Conservation (phyloP, 2,797 vertebrate genomes). For the Anguilla megastoma region DNA sequence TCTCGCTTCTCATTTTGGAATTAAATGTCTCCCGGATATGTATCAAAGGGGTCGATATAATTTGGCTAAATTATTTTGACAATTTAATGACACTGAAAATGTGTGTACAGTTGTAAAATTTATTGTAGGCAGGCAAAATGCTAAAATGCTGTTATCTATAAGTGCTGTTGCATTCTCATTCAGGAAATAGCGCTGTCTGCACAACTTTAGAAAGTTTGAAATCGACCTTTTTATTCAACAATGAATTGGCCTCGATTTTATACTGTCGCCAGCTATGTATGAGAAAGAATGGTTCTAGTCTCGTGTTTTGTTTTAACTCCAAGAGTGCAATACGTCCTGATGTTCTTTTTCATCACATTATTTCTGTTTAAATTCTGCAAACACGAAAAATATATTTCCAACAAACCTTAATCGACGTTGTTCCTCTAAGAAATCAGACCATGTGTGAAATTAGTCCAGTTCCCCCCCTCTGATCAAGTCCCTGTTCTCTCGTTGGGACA, state of each 20-base stretch:
- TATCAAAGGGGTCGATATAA: background rate
- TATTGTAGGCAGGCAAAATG: background rate
- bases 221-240: background rate
- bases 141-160: background rate
- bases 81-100: background rate
- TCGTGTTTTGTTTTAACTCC: background rate
- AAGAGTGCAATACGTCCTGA: background rate
- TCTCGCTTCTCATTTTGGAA: background rate
- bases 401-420: background rate
- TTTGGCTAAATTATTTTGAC: background rate
- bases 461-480: background rate
- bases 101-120: background rate
- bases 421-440: background rate
- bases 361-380: background rate
- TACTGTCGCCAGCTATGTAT: background rate
- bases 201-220: conserved; percentile 4
- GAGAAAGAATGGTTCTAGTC: background rate
- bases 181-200: background rate
- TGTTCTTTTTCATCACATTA: background rate
- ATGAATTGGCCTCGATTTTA: background rate
- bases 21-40: background rate
- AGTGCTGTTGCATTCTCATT: background rate
- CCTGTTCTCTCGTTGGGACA: background rate
- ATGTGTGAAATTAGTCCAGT: background rate
- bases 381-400: background rate